Conservation (phyloP, 2,797 vertebrate species). For the Typhlichthys eigenmanni region DNA sequence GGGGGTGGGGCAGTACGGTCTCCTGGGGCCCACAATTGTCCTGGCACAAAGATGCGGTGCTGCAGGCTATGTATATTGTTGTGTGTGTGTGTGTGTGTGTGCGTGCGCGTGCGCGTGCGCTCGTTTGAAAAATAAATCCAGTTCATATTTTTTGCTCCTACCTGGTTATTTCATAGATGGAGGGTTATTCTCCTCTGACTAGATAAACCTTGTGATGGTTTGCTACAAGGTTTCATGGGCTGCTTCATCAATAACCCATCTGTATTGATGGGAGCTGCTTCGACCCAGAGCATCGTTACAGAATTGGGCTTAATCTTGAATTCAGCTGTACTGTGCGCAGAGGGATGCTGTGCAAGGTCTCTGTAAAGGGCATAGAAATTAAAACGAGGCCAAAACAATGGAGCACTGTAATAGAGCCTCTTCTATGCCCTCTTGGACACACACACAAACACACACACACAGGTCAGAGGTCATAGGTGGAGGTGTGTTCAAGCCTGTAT, state of each 20-base stretch:
- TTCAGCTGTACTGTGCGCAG: conserved; percentile 36
- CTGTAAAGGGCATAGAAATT: conserved; percentile 18
- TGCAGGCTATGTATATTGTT: conserved; percentile 67
- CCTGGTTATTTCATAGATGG: conserved; percentile 55
- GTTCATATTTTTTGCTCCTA: conserved; percentile 21
- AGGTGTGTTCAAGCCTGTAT: too few relatives aligned
- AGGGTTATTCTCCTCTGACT: conserved; percentile 43
- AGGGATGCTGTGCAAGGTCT: conserved; percentile 43
- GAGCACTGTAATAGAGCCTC: background rate
- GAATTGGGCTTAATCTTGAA: conserved; percentile 58
- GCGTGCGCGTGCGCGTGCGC: conserved; percentile 19
- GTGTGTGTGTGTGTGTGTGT: background rate
- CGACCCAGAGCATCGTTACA: conserved; percentile 55
- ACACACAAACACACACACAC: background rate
- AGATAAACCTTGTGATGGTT: conserved; percentile 39
- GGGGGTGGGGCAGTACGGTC: conserved; percentile 38
- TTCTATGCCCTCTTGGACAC: background rate
- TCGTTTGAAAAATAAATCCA: conserved; percentile 14
- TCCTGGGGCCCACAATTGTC: conserved; percentile 56
- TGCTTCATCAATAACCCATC: conserved; percentile 76
- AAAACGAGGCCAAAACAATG: conserved; percentile 34
- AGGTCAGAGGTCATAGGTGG: background rate
- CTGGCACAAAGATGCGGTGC: conserved; percentile 65
- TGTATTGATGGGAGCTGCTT: conserved; percentile 66
- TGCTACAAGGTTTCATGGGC: conserved; percentile 56